A percentile compares a stretch with the other conserved stretches of the same genome.
Conservation (phyloP, 2,888 invertebrate genomes). For the Lasius platythorax region DNA sequence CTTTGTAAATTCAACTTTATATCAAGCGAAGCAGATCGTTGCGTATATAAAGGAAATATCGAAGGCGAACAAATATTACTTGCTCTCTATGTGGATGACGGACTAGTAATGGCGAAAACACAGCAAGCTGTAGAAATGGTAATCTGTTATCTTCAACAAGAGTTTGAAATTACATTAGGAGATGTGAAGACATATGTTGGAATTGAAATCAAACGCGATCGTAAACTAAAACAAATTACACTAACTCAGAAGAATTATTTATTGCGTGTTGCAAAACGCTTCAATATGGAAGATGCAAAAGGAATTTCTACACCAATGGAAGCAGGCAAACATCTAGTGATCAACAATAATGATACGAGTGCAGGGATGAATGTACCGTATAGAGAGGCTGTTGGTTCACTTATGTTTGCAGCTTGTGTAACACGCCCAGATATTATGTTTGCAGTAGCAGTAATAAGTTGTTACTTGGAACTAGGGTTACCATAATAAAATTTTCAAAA, state of each 20-base stretch:
- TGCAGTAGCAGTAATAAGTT: no score
- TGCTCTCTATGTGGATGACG: constrained; percentile 63
- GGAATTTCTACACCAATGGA: background rate
- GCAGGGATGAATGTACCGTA: background rate
- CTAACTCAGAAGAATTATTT: background rate
- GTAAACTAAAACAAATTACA: background rate
- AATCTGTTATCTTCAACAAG: constrained; percentile 55
- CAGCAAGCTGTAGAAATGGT: constrained; percentile 62
- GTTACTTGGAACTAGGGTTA: no score
- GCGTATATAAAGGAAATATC: no score
- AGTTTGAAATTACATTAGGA: constrained; percentile 66
- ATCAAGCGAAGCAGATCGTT: no score
- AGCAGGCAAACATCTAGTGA: background rate
- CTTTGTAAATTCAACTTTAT: background rate
- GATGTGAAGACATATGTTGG: background rate
- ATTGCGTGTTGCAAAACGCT: background rate
- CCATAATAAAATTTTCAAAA: no score
- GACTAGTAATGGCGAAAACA: constrained; percentile 66
- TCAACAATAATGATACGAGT: background rate
- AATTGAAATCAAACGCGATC: background rate
- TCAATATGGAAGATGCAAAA: background rate
- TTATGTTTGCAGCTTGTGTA: background rate
- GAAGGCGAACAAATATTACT: no score
- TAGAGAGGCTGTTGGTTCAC: background rate
- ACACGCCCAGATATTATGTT: no score